These are phyloP conservation scores for Patiria pectinifera DNA, from an alignment of 53 echinoderm and acorn worm genomes.

Conservation along the genomic window DNA sequence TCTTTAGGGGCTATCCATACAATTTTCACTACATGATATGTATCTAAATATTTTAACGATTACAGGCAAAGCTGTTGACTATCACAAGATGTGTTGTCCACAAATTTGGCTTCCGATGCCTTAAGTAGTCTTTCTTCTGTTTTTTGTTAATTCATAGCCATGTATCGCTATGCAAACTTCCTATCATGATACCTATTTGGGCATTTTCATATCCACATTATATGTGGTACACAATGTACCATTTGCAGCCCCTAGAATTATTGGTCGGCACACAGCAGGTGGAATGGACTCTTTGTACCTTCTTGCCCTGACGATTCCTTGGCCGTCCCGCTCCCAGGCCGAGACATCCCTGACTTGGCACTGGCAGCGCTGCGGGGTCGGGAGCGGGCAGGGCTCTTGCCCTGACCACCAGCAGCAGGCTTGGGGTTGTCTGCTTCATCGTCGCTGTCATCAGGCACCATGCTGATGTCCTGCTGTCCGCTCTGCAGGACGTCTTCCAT, in stretches of 20 bases:
- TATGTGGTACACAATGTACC: no score
- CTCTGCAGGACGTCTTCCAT: slow-evolving; percentile 99
- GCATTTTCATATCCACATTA: no score
- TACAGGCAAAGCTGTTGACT: no score
- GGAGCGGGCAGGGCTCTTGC: slow-evolving; percentile 50
- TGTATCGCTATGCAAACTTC: no score
- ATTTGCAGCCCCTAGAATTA: background rate
- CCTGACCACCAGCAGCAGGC: slow-evolving; percentile 22
- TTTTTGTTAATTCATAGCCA: no score
- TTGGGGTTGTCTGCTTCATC: slow-evolving; percentile 47
- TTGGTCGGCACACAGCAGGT: background rate
- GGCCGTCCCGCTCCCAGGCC: slow-evolving; percentile 27
- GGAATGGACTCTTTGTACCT: slow-evolving; percentile 9
- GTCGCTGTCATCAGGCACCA: slow-evolving; percentile 86
- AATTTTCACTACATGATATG: no score
- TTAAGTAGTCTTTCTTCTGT: no score
- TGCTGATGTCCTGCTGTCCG: slow-evolving; percentile 89
- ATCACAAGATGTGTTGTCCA: no score
- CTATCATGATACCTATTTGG: no score
- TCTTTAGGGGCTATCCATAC: no score
- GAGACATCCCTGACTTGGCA: slow-evolving; percentile 43
- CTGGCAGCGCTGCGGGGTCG: slow-evolving; percentile 83
- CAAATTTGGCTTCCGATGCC: no score
- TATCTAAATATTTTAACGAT: no score
- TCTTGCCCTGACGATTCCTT: slow-evolving; percentile 61